Evolutionary conservation across 2,797 vertebrate genomes (phyloP).

Genomic region (Phoebastria nigripes): DNA sequence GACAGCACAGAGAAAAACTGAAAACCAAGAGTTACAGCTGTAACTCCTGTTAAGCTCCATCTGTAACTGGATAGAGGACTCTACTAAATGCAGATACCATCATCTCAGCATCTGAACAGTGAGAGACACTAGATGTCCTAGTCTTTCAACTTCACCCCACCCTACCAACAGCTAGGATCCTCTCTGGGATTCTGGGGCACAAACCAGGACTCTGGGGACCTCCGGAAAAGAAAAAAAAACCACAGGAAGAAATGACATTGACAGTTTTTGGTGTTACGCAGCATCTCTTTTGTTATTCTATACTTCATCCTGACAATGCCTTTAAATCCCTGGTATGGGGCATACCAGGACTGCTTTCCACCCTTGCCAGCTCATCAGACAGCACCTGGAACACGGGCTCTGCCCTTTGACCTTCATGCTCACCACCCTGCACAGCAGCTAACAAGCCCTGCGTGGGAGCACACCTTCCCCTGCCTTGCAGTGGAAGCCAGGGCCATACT

Average conservation of each 20-base stretch:
- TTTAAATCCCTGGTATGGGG: neutral
- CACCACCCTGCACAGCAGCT: neutral
- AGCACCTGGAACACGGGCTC: neutral
- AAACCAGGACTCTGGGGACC: neutral
- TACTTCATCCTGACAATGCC: neutral
- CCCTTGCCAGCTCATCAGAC: neutral
- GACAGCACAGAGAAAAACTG: neutral
- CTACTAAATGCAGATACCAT: neutral
- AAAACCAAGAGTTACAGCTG: neutral
- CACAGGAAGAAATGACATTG: neutral
- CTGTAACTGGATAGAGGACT: neutral
- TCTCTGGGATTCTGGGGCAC: neutral
- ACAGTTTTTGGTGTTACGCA: neutral
- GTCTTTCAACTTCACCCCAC: neutral
- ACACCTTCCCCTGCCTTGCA: neutral
- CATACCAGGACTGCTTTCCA: neutral
- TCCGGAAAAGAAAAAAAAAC: neutral
- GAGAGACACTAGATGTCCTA: neutral
- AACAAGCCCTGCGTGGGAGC: neutral
- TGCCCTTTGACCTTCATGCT: neutral
- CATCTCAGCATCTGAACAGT: neutral
- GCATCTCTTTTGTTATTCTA: neutral
- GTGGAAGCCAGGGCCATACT: neutral
- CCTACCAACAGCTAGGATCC: neutral
- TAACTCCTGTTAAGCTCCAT: neutral